These are phyloP conservation scores for Lamellibrachia satsuma DNA, from an alignment of 2,888 invertebrate genomes.

Conservation along the genomic window DNA sequence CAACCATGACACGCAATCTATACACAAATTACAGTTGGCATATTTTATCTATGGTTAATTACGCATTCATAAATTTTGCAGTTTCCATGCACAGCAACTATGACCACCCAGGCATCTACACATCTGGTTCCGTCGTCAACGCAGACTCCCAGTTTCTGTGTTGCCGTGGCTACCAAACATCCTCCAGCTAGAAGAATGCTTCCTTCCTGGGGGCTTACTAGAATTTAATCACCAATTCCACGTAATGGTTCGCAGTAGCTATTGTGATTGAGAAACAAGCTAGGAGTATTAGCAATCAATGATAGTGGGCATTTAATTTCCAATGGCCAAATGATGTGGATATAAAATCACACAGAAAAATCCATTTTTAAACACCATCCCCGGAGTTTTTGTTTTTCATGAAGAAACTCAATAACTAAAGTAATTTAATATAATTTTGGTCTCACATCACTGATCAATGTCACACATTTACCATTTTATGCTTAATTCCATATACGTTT, in stretches of 20 bases:
- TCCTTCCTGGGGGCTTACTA: background rate
- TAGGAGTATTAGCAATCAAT: background rate
- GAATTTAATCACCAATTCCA: background rate
- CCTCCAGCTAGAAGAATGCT: background rate
- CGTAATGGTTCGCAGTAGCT: background rate
- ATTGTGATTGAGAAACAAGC: background rate
- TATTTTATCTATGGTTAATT: conserved; percentile 1
- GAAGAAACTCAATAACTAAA: background rate
- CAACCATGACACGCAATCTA: background rate
- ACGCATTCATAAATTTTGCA: background rate
- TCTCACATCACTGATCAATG: too few relatives aligned
- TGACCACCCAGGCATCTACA: background rate
- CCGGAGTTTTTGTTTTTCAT: background rate
- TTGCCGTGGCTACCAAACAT: background rate
- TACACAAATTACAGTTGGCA: background rate
- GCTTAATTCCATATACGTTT: background rate
- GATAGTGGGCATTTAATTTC: background rate
- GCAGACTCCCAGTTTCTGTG: background rate
- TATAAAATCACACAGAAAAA: background rate
- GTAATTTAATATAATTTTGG: background rate
- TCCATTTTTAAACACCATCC: background rate
- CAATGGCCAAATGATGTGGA: background rate
- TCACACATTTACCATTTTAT: background rate
- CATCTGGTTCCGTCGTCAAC: background rate
- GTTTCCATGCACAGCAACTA: background rate